A percentile compares a stretch with the other conserved stretches of the same genome.
Conservation (phyloP, 2,113 vertebrate species). For the Aegotheles bennettii region DNA sequence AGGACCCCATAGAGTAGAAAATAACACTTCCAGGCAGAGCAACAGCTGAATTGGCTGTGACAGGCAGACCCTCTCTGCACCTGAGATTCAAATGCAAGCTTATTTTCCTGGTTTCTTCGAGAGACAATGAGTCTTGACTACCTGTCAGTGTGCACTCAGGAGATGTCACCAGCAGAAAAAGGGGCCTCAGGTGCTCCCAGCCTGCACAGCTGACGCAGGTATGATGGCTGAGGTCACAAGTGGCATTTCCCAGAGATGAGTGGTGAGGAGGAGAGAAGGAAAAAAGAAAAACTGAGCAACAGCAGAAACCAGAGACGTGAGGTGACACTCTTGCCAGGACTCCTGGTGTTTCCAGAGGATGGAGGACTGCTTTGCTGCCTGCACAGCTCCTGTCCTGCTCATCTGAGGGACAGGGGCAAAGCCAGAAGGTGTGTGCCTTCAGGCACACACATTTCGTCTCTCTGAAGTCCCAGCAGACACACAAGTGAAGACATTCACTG, state of each 20-base stretch:
- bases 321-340: not conserved
- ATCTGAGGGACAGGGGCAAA: not conserved
- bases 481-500: not conserved
- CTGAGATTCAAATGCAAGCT: slow-evolving; percentile 42
- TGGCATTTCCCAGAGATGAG: not conserved
- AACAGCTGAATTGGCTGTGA: slow-evolving; percentile 27
- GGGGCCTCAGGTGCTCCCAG: slow-evolving; percentile 26
- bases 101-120: slow-evolving; percentile 24
- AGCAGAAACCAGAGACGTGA: not conserved
- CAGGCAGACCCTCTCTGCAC: slow-evolving; percentile 34
- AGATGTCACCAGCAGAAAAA: slow-evolving; percentile 10
- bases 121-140: slow-evolving; percentile 55
- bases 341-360: not conserved
- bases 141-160: not conserved
- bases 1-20: not conserved
- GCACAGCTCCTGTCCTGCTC: not conserved
- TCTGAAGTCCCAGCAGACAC: not conserved
- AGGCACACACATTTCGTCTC: not conserved
- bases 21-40: not conserved
- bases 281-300: not conserved
- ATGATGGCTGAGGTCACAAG: slow-evolving; percentile 32
- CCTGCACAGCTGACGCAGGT: not conserved
- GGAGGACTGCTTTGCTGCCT: not conserved
- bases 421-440: not conserved
- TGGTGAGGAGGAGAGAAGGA: not conserved